Percentiles rank a stretch among this genome's conserved stretches.
Evolutionary conservation across 2,797 vertebrate genomes (phyloP).

Genomic region (Xyrichtys novacula): DNA sequence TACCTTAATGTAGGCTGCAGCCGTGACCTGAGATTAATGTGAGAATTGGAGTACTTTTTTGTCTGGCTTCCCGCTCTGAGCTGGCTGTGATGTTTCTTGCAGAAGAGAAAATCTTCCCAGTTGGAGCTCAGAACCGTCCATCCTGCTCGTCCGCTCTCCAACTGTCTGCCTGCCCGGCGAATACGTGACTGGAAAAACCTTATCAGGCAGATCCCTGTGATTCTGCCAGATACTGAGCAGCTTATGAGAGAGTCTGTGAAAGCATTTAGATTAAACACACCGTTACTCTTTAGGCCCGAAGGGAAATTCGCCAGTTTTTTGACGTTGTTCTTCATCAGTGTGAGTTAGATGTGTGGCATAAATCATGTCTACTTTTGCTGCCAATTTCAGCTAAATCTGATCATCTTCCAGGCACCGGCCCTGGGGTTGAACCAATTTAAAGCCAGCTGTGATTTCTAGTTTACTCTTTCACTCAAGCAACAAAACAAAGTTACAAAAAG

Average conservation of each 20-base stretch:
- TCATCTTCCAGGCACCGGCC: not conserved
- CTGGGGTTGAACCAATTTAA: too few species aligned
- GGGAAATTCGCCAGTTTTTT: not conserved
- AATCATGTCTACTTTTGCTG: not conserved
- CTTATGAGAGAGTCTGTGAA: not conserved
- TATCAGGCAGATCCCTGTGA: constrained; percentile 8
- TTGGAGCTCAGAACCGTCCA: constrained; percentile 29
- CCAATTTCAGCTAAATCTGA: not conserved
- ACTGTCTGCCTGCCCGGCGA: constrained; percentile 21
- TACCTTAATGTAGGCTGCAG: constrained; percentile 14
- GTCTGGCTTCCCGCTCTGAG: constrained; percentile 5
- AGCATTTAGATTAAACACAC: not conserved
- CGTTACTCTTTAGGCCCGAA: not conserved
- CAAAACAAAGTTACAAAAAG: too few species aligned
- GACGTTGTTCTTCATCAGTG: not conserved
- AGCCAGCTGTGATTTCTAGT: too few species aligned
- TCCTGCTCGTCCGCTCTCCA: constrained; percentile 16
- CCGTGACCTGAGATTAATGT: constrained; percentile 2
- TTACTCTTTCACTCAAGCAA: too few species aligned
- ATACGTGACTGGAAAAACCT: constrained; percentile 35
- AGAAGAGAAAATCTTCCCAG: constrained; percentile 33
- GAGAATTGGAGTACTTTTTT: constrained; percentile 15
- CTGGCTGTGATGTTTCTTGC: constrained; percentile 16
- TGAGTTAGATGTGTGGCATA: not conserved
- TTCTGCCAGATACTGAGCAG: not conserved